These are phyloP conservation scores for Phalanger gymnotis DNA, from an alignment of 2,797 vertebrate species.

Conservation along the genomic window DNA sequence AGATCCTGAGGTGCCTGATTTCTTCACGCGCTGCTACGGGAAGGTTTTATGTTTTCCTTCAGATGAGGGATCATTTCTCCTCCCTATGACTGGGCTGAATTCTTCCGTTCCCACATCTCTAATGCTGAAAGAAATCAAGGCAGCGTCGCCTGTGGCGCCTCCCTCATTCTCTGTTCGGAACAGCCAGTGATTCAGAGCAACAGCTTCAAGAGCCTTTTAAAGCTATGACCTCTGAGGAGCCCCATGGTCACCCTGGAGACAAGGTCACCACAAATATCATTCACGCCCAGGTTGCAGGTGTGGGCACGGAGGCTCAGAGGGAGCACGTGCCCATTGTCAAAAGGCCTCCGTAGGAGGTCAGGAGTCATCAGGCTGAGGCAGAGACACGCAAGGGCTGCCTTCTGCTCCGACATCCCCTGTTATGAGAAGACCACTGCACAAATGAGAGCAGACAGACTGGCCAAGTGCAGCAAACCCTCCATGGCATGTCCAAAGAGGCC, in stretches of 20 bases:
- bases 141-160: rapidly evolving
- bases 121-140: neutral
- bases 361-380: neutral
- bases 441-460: neutral
- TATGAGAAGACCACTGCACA: neutral
- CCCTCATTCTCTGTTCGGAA: neutral
- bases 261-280: neutral
- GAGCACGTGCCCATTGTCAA: neutral
- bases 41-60: neutral
- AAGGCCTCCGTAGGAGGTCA: neutral
- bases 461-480: too few species aligned
- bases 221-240: neutral
- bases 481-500: too few species aligned
- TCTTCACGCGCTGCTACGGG: neutral
- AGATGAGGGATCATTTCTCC: neutral
- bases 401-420: neutral
- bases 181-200: too few species aligned
- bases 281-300: neutral
- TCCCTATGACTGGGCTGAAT: neutral
- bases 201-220: neutral
- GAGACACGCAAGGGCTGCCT: too few species aligned
- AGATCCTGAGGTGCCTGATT: neutral
- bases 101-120: neutral
- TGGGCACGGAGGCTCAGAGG: neutral
- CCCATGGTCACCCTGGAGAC: neutral